Conservation (phyloP, 2,797 vertebrate species). For the Pachyuromys duprasi region DNA sequence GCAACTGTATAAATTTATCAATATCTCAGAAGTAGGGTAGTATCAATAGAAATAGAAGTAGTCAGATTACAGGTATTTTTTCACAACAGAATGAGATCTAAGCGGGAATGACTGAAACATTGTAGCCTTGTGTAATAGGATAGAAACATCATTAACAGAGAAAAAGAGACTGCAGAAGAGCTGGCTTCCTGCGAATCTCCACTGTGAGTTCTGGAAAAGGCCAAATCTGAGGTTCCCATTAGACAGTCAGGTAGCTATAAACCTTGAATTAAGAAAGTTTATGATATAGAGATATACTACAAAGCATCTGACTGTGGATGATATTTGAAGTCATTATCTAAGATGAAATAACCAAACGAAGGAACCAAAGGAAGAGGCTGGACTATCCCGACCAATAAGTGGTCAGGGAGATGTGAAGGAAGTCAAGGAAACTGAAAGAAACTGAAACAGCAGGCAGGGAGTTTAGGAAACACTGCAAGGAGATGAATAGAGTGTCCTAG, state of each 20-base stretch:
- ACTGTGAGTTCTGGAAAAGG: neutral
- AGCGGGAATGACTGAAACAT: neutral
- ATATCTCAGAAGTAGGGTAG: neutral
- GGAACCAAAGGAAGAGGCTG: neutral
- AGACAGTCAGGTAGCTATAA: neutral
- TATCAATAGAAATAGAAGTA: neutral
- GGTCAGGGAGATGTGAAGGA: neutral
- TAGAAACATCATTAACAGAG: neutral
- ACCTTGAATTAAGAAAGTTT: neutral
- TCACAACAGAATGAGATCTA: neutral
- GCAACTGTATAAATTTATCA: neutral
- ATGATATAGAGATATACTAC: neutral
- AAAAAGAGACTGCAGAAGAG: neutral
- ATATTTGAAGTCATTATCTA: neutral
- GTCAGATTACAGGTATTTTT: neutral
- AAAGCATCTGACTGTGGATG: neutral
- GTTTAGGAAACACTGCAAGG: neutral
- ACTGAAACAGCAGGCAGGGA: neutral
- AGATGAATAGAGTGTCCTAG: neutral
- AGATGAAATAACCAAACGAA: slow-evolving; percentile 5
- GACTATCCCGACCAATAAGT: neutral
- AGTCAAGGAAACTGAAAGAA: neutral
- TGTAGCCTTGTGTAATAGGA: neutral
- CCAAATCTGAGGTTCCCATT: neutral
- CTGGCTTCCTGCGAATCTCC: neutral